Conservation (phyloP, 2,113 vertebrate genomes). For the Phaetusa simplex region DNA sequence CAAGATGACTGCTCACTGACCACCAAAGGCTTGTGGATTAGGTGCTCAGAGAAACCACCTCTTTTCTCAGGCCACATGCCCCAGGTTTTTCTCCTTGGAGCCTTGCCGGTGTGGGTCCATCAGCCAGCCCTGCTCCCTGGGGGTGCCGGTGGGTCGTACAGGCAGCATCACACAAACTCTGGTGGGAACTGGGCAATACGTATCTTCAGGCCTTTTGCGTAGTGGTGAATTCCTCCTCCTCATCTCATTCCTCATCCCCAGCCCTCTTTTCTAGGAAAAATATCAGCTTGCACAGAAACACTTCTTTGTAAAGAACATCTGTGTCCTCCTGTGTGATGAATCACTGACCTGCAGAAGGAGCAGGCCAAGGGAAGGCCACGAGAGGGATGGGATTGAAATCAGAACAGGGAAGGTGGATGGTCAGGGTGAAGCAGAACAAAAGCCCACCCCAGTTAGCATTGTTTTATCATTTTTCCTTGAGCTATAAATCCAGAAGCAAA, state of each 20-base stretch:
- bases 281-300: not conserved
- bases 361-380: not conserved
- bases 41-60: not conserved
- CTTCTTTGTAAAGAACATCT: slow-evolving; percentile 30
- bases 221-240: not conserved
- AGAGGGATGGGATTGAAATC: not conserved
- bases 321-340: slow-evolving; percentile 33
- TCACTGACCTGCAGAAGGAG: slow-evolving; percentile 41
- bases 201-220: not conserved
- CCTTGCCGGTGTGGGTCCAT: not conserved
- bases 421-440: not conserved
- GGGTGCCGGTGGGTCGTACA: rapidly evolving
- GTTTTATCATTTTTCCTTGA: not conserved
- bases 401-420: not conserved
- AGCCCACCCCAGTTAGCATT: not conserved
- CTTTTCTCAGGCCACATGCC: not conserved
- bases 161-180: not conserved
- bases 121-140: not conserved
- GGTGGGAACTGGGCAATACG: not conserved
- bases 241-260: not conserved
- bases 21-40: not conserved
- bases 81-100: not conserved
- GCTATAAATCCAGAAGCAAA: slow-evolving; percentile 15
- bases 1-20: not conserved
- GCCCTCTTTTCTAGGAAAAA: not conserved